Base-by-base conservation (phyloP, 2,113 vertebrate species). In the Suncus etruscus region DNA sequence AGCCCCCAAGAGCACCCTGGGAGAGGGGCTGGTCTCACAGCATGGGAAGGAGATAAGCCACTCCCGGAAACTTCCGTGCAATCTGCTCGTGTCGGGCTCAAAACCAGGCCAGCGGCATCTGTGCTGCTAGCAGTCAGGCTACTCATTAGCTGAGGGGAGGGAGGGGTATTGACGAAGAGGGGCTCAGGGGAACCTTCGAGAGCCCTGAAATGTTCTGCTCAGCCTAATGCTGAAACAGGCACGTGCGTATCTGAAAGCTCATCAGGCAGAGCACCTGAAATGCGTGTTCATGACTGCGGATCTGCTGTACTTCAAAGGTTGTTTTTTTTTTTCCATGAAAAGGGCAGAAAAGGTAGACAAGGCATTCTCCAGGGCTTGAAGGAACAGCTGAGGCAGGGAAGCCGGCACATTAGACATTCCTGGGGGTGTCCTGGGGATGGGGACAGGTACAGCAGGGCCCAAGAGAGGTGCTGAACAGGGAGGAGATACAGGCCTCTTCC, bases 401-500 rank as follows among this genome's bases (percentile, higher is more conserved):
- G 9, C 20, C 32, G 20, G 68, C 45, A 80, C 80, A 48, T 5
- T 25, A 70, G n/a, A 51, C 5, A 10, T 25, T 8, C 65, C 8
- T 11, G 27, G 65, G 65, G 16, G 27, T 10, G 65, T 24, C 24
- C 63, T 27, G 31, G 51, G 65, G 51, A 58, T 15, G 39, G 4
- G 22, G 4, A 22, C 5, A 69, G 24, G 27, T 2, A 65, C 16
- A 54, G 20, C 24, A 25, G n/a, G 20, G 25, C 22, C 18, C 0
- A 27, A 69, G 25, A 15, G 18, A 32, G n/a, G 31, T 24, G 4
- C 2, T 0, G 1, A 66, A 9, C 6, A 3, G 10, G 31, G 24
- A 6, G 0, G 45, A 20, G 6, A 11, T 6, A 8, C 81, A 66
- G 25, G 74, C 3, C 11, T 27, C 10, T 1, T 54, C 45, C 83